phyloP scores from a whole-genome alignment of 2,797 vertebrate genomes.

The Enteromius fasciolatus region DNA sequence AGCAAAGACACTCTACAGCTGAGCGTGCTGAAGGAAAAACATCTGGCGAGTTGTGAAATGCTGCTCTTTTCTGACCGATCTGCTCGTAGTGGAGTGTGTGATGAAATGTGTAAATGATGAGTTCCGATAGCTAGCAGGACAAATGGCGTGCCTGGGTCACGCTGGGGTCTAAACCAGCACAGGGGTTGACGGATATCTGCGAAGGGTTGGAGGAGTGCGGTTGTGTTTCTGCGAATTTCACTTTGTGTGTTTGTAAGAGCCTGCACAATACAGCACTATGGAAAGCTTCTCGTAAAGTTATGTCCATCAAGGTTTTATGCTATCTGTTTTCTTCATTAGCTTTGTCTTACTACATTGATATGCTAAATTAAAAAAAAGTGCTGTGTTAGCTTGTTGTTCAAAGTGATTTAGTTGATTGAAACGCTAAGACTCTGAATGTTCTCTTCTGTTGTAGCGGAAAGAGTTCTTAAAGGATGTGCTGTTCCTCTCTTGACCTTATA shows the following conservation, averaged over 20 bases:
- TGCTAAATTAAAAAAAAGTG: neutral
- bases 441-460: neutral
- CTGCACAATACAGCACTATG: neutral
- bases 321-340: neutral
- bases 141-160: slow-evolving; percentile 66
- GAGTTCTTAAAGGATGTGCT: slow-evolving; percentile 23
- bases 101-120: slow-evolving; percentile 50
- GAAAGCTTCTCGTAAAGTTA: neutral
- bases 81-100: slow-evolving; percentile 39
- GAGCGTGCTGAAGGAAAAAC: slow-evolving; percentile 9
- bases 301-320: neutral
- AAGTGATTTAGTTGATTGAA: neutral
- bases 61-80: neutral
- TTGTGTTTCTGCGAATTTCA: slow-evolving; percentile 60
- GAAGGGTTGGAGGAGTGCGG: slow-evolving; percentile 56
- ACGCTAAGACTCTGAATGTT: neutral
- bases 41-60: neutral
- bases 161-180: slow-evolving; percentile 67
- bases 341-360: neutral
- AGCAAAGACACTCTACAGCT: neutral
- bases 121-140: slow-evolving; percentile 59
- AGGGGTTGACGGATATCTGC: slow-evolving; percentile 30
- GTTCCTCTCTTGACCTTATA: slow-evolving; percentile 29
- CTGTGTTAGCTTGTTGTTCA: neutral
- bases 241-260: neutral